These are phyloP conservation scores for Cerastoderma edule DNA, from an alignment of 2,888 invertebrate genomes.

Conservation along the genomic window DNA sequence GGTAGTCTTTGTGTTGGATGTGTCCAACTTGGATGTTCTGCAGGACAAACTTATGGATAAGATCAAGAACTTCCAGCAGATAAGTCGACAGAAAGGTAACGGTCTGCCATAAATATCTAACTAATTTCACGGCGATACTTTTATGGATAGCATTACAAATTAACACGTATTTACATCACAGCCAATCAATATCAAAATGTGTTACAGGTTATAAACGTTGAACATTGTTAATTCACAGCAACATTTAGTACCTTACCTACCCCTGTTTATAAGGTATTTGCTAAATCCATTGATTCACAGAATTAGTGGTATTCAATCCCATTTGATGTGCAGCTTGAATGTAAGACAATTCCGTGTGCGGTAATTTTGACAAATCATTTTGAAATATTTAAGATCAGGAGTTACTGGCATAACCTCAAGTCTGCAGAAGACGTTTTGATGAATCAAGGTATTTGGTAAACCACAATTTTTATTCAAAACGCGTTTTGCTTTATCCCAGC, in stretches of 20 bases:
- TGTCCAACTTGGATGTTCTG: slow-evolving; percentile 26
- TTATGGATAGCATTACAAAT: neutral
- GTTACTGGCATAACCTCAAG: too few relatives aligned
- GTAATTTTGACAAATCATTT: too few relatives aligned
- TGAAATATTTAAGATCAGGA: too few relatives aligned
- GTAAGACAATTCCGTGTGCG: too few relatives aligned
- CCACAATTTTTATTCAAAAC: too few relatives aligned
- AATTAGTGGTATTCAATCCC: too few relatives aligned
- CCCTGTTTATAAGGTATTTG: neutral
- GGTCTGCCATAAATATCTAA: neutral
- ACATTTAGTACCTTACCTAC: neutral
- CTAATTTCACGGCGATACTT: neutral
- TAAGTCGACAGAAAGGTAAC: slow-evolving; percentile 13
- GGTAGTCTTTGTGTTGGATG: slow-evolving; percentile 39
- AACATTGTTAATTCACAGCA: neutral
- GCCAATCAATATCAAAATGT: neutral
- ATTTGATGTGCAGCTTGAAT: too few relatives aligned
- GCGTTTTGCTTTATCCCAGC: too few relatives aligned
- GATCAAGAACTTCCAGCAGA: slow-evolving; percentile 19
- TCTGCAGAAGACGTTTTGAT: too few relatives aligned
- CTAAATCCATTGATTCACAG: too few relatives aligned
- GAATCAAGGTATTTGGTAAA: too few relatives aligned
- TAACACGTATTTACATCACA: neutral
- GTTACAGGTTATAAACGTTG: neutral
- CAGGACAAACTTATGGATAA: slow-evolving; percentile 26